Base-by-base conservation (phyloP, 35 echinoderm and acorn worm species). In the Apostichopus californicus region DNA sequence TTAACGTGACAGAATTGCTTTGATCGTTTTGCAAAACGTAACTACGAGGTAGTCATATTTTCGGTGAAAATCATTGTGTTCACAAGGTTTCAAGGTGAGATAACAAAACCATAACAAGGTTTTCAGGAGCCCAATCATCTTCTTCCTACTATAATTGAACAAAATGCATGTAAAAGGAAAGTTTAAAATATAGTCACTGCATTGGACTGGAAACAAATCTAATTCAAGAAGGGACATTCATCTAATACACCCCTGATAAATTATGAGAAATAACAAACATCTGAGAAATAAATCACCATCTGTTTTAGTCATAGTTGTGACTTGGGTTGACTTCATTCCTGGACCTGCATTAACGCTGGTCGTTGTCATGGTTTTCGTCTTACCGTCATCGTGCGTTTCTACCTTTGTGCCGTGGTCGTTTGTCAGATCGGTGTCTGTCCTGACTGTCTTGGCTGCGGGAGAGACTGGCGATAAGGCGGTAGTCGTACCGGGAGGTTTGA, bases 251-350 rank as follows among this genome's bases (percentile, higher is more conserved):
- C 0, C 17, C 64, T 9, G 10, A 68, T 18, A 56, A 21, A 87
- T n/a, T 46, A 87, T 87, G 54, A 68, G 28, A 34, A 8, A 21
- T 21, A 6, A 66, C 11, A 79, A 80, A 24, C 18, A 77, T 13
- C 17, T 9, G 22, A 20, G 14, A 7, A 4, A n/a, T 57, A 52
- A 7, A 3, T 46, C 57, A 92, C 94, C 94, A 65, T 92, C 90
- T 66, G 94, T 60, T 89, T 95, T 95, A 60, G 77, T 87, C 59
- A 92, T 73, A 3, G 90, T 95, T 26, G 94, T 95, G 13, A 90
- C 88, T 56, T 90, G 68, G n/a, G 73, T 78, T 9, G 81, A 83
- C 55, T 95, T 95, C 52, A 75, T 25, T 20, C 94, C 94, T 10
- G 90, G 87, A 14, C 90, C 94, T 60, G 91, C 73, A 6, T 65